phyloP scores from a whole-genome alignment of 2,888 invertebrate species.

The Phyllotreta cruciferae region DNA sequence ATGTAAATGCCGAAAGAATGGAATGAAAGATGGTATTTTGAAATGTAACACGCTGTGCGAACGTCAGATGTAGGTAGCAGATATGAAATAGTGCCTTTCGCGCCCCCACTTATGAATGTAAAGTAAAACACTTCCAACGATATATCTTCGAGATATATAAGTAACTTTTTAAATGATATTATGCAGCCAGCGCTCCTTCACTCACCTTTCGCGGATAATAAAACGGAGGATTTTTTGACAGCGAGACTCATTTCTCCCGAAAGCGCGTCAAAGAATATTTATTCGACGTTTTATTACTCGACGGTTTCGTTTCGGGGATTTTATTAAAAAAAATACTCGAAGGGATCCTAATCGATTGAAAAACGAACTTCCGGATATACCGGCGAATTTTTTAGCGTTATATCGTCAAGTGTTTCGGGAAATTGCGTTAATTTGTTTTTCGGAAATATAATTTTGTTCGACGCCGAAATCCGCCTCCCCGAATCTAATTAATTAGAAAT shows the following conservation, averaged over 20 bases:
- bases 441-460: no score
- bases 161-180: constrained; percentile 39
- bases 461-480: no score
- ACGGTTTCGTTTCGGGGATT: no score
- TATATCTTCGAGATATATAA: constrained; percentile 36
- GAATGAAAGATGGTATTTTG: constrained; percentile 60
- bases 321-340: no score
- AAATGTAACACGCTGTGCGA: constrained; percentile 57
- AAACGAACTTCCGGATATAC: neutral
- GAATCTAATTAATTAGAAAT: no score
- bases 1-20: constrained; percentile 58
- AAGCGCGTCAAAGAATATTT: constrained; percentile 17
- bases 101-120: constrained; percentile 58
- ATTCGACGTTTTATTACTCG: neutral
- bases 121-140: constrained; percentile 53
- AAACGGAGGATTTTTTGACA: constrained; percentile 27
- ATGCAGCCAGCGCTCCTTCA: constrained; percentile 31
- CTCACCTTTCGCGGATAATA: constrained; percentile 28
- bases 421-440: no score
- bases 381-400: no score
- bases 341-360: no score
- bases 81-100: constrained; percentile 56
- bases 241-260: constrained; percentile 14
- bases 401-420: no score
- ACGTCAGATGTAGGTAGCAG: constrained; percentile 58